Percentiles rank a stretch among this genome's conserved stretches.
Evolutionary conservation across 2,113 vertebrate genomes (phyloP).

Genomic region (Geococcyx californianus): DNA sequence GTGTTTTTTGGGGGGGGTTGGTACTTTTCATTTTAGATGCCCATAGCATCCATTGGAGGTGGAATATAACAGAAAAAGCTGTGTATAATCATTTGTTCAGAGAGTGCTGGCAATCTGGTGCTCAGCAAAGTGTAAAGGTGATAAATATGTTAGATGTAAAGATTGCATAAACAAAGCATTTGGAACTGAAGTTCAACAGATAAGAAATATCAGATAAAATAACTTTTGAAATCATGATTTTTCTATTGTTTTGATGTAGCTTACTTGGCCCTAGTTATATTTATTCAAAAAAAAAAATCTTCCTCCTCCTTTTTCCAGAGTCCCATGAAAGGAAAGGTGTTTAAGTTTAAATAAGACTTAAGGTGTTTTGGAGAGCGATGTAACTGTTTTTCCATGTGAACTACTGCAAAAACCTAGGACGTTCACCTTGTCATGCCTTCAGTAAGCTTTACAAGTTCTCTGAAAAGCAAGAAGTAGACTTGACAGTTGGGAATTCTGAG

Average conservation of each 20-base stretch:
- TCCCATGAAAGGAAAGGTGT: neutral
- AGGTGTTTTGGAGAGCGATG: accelerated
- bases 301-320: neutral
- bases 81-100: neutral
- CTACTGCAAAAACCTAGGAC: neutral
- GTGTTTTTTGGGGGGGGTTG: neutral
- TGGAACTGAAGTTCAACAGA: neutral
- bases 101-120: neutral
- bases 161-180: neutral
- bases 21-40: neutral
- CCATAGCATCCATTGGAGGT: accelerated
- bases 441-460: neutral
- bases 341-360: neutral
- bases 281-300: neutral
- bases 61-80: neutral
- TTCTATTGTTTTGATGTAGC: neutral
- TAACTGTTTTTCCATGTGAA: accelerated
- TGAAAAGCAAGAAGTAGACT: neutral
- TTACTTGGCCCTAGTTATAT: neutral
- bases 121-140: neutral
- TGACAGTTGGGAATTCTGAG: neutral
- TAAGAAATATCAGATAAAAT: neutral
- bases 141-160: neutral
- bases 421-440: neutral
- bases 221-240: neutral